Evolutionary conservation across 1,140 invertebrate genomes (phyloP), one percentile per base, ranked within the genome.

Genomic region (Aphelenchoides besseyi): DNA sequence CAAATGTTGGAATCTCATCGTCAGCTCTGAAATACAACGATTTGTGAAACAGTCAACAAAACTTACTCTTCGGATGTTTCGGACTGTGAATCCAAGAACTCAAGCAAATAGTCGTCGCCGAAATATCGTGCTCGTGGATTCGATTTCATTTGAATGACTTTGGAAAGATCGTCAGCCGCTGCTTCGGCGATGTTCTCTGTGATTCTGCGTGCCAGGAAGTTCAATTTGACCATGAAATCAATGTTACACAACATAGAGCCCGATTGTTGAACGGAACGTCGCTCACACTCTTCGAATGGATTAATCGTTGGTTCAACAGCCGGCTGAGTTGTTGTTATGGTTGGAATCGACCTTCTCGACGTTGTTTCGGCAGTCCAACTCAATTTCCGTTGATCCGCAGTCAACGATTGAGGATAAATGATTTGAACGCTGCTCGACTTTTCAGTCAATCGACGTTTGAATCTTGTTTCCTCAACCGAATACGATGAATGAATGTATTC

Each of bases 61-160:
- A 8, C 33, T 41, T 59, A 9, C 9, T 57, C 28, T 8, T 64
- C 59, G 1, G 37, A 61, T 0, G 69, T 41, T 12, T 70, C 69
- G 5, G 68, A n/a, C 5, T 64, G 3, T 5, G 5, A 52, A 29
- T 35, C 48, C 32, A 64, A 59, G 23, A 64, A 52, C 5, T 64
- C 62, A 3, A 35, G 9, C 5, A 64, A 29, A 61, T 77, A 81
- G 33, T 80, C 52, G 28, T 81, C 69, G 30, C 74, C 66, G 70
- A 81, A 78, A 54, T 80, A 78, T 5, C 71, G 30, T 3, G 74
- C 68, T 53, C 76, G 36, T 1, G 76, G 76, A 57, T 78, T 78
- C 26, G 23, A 23, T 16, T 48, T 59, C 28, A 72, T 64, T 18
- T 62, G 36, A 36, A 74, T 68, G 28, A 81, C 63, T 35, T 28